These are phyloP conservation scores for Artemisiospiza belli DNA, from an alignment of 2,113 vertebrate genomes.

Conservation along the genomic window DNA sequence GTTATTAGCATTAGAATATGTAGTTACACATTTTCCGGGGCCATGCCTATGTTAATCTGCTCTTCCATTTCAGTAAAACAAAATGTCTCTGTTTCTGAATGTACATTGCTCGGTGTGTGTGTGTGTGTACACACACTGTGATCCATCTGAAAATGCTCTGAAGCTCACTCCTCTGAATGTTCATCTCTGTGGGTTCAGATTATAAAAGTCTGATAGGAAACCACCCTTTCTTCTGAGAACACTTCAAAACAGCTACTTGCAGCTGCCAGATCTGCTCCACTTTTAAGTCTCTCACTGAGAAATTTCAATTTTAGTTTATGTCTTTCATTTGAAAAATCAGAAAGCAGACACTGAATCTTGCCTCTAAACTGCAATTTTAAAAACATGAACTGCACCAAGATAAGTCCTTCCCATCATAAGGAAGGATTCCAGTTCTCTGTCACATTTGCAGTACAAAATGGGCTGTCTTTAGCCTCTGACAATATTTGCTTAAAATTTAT, in stretches of 20 bases:
- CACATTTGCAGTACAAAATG: background rate
- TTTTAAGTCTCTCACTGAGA: background rate
- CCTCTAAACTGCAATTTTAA: background rate
- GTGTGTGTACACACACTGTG: fast-evolving
- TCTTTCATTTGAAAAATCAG: background rate
- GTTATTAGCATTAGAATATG: background rate
- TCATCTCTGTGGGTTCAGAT: background rate
- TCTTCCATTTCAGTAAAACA: background rate
- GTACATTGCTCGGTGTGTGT: background rate
- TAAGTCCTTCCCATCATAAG: background rate
- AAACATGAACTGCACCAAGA: background rate
- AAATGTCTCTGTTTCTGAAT: background rate
- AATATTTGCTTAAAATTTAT: background rate
- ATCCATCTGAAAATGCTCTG: background rate
- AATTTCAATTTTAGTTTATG: background rate
- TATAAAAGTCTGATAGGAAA: background rate
- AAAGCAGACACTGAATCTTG: background rate
- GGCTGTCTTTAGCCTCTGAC: background rate
- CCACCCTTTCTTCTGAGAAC: background rate
- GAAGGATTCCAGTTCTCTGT: background rate
- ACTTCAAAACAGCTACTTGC: background rate
- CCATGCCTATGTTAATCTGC: background rate
- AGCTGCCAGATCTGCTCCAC: background rate
- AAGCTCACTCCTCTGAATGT: background rate
- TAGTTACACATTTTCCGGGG: background rate